These are phyloP conservation scores for Ceratina australensis DNA, from an alignment of 1,140 invertebrate genomes.

Conservation along the genomic window DNA sequence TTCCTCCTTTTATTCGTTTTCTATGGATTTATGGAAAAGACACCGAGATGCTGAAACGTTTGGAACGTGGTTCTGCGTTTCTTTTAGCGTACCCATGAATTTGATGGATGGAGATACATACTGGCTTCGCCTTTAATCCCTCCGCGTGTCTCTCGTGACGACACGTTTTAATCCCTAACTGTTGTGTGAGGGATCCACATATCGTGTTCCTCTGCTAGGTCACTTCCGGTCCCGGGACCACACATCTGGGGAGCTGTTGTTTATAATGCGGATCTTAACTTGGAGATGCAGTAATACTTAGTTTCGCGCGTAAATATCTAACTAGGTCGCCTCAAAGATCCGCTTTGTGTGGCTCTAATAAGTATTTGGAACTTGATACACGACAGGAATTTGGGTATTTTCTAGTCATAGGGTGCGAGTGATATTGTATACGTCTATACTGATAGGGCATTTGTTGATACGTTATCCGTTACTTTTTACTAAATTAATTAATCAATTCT, in stretches of 20 bases:
- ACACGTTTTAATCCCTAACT: slow-evolving; percentile 27
- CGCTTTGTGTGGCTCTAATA: not conserved
- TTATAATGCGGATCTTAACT: slow-evolving; percentile 21
- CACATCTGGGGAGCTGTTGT: slow-evolving; percentile 39
- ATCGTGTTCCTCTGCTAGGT: slow-evolving; percentile 33
- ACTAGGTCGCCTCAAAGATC: not conserved
- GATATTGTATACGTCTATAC: too few species aligned
- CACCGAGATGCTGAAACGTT: too few species aligned
- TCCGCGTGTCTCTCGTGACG: not conserved
- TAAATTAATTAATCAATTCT: too few species aligned
- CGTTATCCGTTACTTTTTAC: not conserved
- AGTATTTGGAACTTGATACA: not conserved
- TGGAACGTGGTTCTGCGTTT: too few species aligned
- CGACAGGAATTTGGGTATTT: not conserved
- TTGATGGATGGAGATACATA: not conserved
- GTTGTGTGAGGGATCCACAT: slow-evolving; percentile 19
- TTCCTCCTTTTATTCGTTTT: not conserved
- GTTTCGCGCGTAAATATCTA: not conserved
- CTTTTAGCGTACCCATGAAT: too few species aligned
- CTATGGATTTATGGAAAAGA: not conserved
- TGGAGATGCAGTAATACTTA: slow-evolving; percentile 13
- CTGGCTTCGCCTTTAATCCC: slow-evolving; percentile 8
- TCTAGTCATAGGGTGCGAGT: not conserved
- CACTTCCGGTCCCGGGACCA: slow-evolving; percentile 35
- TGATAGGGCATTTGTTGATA: not conserved